Base-by-base conservation (phyloP, 2,888 invertebrate species). In the Apamea sordens region DNA sequence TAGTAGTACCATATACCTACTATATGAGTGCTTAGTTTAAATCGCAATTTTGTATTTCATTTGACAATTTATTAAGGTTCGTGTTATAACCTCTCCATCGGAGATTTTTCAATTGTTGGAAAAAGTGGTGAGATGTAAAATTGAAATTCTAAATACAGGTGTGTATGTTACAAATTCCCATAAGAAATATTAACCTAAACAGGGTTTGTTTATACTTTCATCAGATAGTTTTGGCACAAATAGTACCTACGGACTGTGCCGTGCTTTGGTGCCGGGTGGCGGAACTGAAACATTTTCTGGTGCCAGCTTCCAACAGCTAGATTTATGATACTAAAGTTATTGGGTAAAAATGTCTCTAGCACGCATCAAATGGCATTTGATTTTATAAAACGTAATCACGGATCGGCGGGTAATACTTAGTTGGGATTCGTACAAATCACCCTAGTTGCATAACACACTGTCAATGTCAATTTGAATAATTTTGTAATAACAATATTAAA, bases 281-380 rank as follows among this genome's bases (percentile, higher is more conserved):
- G 41, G 36, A 79, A 68, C 32, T 64, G 50, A 41, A 68, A 59
- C 32, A 59, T 72, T 79, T 64, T 68, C 50, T 64, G 32, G 36
- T 53, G 13, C 67, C 41, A 72, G 36, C 18, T 41, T 68, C 44
- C 36, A 59, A 72, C 79, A 63, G 32, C 32, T 8, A 84, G 68
- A 84, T 75, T 75, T 72, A 84, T 83, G 84, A 5, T 44, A 32
- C 44, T 11, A 18, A 68, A 67, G 56, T 59, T 74, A 68, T 36
- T 36, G 11, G 6, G 0, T 41, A 68, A 47, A 74, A 68, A 53
- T 32, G 1, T n/a, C 24, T 82, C 59, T 28, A 64, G 15, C 7
- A n/a, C 11, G 15, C n/a, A n/a, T n/a, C n/a, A n/a, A n/a, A n/a
- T 63, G 2, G 21, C 13, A 21, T 36, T 50, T 21, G 6, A 36